These are phyloP conservation scores for Cordilura impudica DNA, from an alignment of 2,888 invertebrate genomes.

Conservation along the genomic window DNA sequence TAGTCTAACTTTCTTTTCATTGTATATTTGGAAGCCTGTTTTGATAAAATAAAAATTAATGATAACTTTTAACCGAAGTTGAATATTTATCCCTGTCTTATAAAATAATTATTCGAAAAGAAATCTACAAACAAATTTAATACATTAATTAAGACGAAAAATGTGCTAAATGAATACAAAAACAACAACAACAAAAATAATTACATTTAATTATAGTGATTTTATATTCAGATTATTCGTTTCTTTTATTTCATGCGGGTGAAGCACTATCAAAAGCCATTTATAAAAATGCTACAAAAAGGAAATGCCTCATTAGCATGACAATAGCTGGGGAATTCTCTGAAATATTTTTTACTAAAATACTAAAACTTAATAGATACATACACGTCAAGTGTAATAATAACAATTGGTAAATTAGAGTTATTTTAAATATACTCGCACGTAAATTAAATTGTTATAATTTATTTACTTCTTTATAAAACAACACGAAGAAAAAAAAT, in stretches of 20 bases:
- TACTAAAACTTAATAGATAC: constrained; percentile 1
- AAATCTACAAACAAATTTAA: constrained; percentile 15
- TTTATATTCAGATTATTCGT: constrained; percentile 55
- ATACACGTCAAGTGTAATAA: not conserved
- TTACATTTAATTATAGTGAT: constrained; percentile 65
- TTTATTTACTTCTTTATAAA: constrained; percentile 18
- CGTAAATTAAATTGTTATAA: constrained; percentile 36
- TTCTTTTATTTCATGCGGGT: constrained; percentile 35
- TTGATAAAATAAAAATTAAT: no score
- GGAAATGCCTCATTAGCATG: constrained; percentile 64
- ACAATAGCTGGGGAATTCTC: constrained; percentile 44
- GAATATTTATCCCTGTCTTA: not conserved
- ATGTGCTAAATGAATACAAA: constrained; percentile 30
- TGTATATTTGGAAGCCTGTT: no score
- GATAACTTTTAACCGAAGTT: no score
- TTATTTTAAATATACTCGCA: not conserved
- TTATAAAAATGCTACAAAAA: constrained; percentile 33
- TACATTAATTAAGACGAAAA: constrained; percentile 37
- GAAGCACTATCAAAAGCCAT: constrained; percentile 49
- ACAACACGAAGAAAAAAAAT: not conserved
- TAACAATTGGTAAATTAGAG: not conserved
- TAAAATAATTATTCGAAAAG: no score
- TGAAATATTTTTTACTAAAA: not conserved
- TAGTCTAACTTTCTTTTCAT: no score
- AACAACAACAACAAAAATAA: constrained; percentile 50